These are phyloP conservation scores for Turdus rufiventris DNA, from an alignment of 2,113 vertebrate species.

Conservation along the genomic window DNA sequence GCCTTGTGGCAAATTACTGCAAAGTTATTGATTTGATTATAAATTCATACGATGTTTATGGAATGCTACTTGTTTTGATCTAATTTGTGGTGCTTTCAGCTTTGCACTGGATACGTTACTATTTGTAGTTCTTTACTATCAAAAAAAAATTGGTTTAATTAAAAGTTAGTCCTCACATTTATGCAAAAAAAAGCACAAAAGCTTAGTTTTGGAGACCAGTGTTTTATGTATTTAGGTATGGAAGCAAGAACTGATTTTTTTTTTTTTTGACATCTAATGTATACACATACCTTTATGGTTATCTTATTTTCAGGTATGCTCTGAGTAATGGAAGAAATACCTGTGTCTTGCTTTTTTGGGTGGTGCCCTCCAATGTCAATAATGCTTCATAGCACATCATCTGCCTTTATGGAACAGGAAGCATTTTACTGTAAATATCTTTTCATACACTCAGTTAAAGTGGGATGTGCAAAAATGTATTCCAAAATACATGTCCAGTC, in stretches of 20 bases:
- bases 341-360: neutral
- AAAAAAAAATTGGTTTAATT: neutral
- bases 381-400: neutral
- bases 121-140: neutral
- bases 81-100: neutral
- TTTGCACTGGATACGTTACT: neutral
- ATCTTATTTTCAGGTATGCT: neutral
- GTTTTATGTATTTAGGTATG: neutral
- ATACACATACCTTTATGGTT: rapidly evolving
- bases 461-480: neutral
- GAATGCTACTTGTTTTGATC: neutral
- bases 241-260: neutral
- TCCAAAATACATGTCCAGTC: neutral
- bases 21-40: neutral
- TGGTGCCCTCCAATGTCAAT: neutral
- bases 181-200: neutral
- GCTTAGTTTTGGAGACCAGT: neutral
- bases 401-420: neutral
- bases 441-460: neutral
- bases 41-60: neutral
- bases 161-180: neutral
- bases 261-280: neutral
- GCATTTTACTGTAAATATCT: neutral
- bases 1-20: neutral
- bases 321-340: neutral